phyloP scores from a whole-genome alignment of 2,113 vertebrate genomes.

The Chaenocephalus aceratus region DNA sequence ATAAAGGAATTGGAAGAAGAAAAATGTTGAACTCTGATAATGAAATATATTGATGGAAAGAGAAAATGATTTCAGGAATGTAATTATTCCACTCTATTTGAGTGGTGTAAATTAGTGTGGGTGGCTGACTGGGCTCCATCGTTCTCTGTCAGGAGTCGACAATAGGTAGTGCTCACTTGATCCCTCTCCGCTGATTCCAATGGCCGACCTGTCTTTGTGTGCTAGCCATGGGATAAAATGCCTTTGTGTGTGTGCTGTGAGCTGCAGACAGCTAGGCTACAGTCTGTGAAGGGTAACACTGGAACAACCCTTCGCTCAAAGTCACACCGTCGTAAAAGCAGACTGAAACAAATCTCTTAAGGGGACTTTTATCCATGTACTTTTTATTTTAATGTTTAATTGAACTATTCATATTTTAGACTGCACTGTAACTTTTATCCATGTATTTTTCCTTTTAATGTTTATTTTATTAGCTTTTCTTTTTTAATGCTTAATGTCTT shows the following conservation, averaged over 20 bases:
- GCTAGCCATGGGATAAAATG: slow-evolving; percentile 36
- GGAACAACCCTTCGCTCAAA: slow-evolving; percentile 54
- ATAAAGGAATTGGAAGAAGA: slow-evolving; percentile 29
- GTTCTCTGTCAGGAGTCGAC: slow-evolving; percentile 59
- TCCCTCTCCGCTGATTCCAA: slow-evolving; percentile 59
- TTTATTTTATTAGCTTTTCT: too few species aligned
- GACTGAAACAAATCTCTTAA: slow-evolving; percentile 31
- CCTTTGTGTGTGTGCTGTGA: slow-evolving; percentile 62
- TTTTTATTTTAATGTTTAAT: too few species aligned
- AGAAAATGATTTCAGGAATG: slow-evolving; percentile 34
- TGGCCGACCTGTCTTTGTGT: slow-evolving; percentile 55
- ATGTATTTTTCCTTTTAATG: too few species aligned
- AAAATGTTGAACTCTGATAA: slow-evolving; percentile 13
- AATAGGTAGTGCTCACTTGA: slow-evolving; percentile 50
- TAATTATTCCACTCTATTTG: slow-evolving; percentile 39
- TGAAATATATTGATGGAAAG: slow-evolving; percentile 22
- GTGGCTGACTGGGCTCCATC: slow-evolving; percentile 53
- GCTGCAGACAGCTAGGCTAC: slow-evolving; percentile 58
- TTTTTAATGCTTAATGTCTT: too few species aligned
- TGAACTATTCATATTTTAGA: too few species aligned
- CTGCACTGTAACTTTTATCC: too few species aligned
- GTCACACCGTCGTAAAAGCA: slow-evolving; percentile 52
- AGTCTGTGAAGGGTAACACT: slow-evolving; percentile 38
- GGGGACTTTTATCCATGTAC: slow-evolving; percentile 8
- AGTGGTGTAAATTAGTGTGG: slow-evolving; percentile 25